Conservation (phyloP, 2,888 invertebrate genomes). For the Cinara cedri region DNA sequence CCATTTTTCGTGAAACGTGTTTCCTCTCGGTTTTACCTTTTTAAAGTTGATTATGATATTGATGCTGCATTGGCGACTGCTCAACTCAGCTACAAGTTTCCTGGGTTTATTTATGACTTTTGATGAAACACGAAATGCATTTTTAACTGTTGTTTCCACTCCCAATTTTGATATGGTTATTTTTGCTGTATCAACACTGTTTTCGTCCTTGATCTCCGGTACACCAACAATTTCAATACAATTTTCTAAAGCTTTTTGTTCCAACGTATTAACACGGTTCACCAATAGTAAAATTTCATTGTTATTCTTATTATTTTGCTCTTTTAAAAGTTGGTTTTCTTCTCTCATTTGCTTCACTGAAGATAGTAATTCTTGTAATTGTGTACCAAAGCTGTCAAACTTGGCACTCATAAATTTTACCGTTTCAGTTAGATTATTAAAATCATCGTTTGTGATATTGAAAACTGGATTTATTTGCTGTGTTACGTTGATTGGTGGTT, state of each 20-base stretch:
- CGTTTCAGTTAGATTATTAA: not conserved
- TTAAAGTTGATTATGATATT: not conserved
- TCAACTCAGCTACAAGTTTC: not conserved
- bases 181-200: not conserved
- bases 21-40: not conserved
- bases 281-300: too few relatives aligned
- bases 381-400: too few relatives aligned
- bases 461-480: too few relatives aligned
- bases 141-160: too few relatives aligned
- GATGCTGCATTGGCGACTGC: not conserved
- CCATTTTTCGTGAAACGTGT: not conserved
- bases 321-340: not conserved
- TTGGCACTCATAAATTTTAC: too few relatives aligned
- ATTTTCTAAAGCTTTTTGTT: too few relatives aligned
- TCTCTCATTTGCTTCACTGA: too few relatives aligned
- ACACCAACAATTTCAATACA: too few relatives aligned
- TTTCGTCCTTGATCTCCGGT: not conserved
- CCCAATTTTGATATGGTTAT: not conserved
- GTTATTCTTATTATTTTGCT: not conserved
- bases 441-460: not conserved
- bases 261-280: too few relatives aligned
- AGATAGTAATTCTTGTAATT: too few relatives aligned
- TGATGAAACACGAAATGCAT: not conserved
- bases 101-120: not conserved
- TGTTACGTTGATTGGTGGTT: too few relatives aligned